These are phyloP conservation scores for Ammodytes marinus DNA, from an alignment of 2,113 vertebrate genomes.

Conservation along the genomic window DNA sequence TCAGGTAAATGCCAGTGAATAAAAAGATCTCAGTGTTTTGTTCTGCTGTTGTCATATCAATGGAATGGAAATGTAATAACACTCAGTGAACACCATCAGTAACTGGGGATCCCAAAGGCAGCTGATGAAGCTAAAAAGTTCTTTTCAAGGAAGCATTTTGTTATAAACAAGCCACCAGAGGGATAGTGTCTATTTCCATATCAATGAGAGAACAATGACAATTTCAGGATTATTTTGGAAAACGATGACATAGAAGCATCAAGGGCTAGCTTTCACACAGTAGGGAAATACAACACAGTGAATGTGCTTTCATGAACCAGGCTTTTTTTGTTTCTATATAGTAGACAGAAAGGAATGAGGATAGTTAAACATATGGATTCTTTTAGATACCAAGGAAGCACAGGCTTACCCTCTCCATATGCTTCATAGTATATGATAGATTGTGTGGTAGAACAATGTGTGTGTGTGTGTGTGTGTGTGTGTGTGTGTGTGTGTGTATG, in stretches of 20 bases:
- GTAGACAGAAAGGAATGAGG: not conserved
- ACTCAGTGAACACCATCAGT: conserved; percentile 1
- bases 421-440: conserved; percentile 14
- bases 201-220: not conserved
- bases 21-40: not conserved
- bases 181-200: conserved; percentile 14
- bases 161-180: conserved; percentile 1
- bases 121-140: not conserved
- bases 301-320: too few relatives aligned
- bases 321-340: not conserved
- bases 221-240: not conserved
- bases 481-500: conserved; percentile 1
- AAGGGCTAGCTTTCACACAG: too few relatives aligned
- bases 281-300: too few relatives aligned
- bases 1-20: not conserved
- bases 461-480: not conserved
- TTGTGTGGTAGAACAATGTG: not conserved
- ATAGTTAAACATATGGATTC: conserved; percentile 15
- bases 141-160: conserved; percentile 11
- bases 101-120: conserved; percentile 18
- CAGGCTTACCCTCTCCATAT: not conserved
- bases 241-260: not conserved
- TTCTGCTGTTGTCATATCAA: not conserved
- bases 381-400: conserved; percentile 8
- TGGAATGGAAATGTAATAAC: not conserved